These are phyloP conservation scores for Phocides pigmalion DNA, from an alignment of 1,140 invertebrate genomes.

Conservation along the genomic window DNA sequence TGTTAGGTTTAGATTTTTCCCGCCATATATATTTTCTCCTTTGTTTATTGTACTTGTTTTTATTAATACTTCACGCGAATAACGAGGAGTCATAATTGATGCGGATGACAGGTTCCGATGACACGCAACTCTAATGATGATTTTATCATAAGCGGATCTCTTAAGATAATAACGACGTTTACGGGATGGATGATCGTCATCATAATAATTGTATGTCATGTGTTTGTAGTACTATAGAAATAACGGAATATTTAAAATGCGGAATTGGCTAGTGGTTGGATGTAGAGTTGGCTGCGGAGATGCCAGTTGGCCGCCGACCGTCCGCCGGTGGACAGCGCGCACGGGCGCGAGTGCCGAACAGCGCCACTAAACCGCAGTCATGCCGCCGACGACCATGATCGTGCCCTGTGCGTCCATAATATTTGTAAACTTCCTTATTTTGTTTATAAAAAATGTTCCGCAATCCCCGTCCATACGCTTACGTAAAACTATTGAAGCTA, in stretches of 20 bases:
- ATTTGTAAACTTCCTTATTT: conserved; percentile 52
- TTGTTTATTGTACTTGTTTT: background rate
- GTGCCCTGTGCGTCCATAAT: conserved; percentile 73
- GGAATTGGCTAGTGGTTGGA: conserved; percentile 74
- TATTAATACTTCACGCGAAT: conserved; percentile 11
- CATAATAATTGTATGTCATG: conserved; percentile 56
- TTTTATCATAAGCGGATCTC: conserved; percentile 39
- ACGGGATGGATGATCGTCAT: conserved; percentile 46
- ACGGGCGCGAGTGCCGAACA: conserved; percentile 53
- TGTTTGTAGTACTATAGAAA: conserved; percentile 63
- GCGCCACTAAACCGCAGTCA: conserved; percentile 52
- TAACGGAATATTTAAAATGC: conserved; percentile 79
- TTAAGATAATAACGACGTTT: conserved; percentile 42
- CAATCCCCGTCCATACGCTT: conserved; percentile 2
- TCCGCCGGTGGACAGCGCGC: conserved; percentile 69
- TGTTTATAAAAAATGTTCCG: conserved; percentile 38
- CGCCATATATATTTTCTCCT: too few species aligned
- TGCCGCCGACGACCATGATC: conserved; percentile 80
- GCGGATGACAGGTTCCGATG: conserved; percentile 30
- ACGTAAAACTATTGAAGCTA: conserved; percentile 13
- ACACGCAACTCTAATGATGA: conserved; percentile 25
- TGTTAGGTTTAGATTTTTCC: background rate
- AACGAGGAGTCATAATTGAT: conserved; percentile 14
- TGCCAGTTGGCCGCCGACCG: conserved; percentile 75
- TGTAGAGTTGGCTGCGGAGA: conserved; percentile 51